Evolutionary conservation across 1,140 invertebrate genomes (phyloP), one percentile per base, ranked within the genome.

Genomic region (Ostrea edulis): DNA sequence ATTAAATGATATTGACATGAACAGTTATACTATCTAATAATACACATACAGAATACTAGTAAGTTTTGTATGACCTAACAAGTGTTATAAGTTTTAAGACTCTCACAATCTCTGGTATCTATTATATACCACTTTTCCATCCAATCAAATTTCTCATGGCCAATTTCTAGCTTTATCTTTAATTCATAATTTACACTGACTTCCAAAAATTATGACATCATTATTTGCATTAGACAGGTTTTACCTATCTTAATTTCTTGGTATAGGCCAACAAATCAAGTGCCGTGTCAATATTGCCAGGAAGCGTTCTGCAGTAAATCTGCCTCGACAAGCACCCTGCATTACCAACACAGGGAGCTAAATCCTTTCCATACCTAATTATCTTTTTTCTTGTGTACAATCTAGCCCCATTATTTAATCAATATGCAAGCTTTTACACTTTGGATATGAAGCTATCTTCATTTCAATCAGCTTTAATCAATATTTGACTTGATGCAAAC

Each of bases 391-490:
- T 77, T 77, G 68, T 77, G 68, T 77, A 77, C 68, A 77, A 77
- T 29, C 25, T 25, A 77, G 68, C 25, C 68, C n/a, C 68, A 77
- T 77, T 77, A 77, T 77, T 77, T 77, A 77, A 77, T 77, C 68
- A 77, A 77, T 77, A 77, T 77, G 68, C 68, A 77, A 77, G 68
- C 68, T 77, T 77, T 77, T 77, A 77, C 68, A 77, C 68, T 77
- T 77, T 77, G 68, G 68, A 77, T 29, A 29, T 77, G 68, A 29
- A 77, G 68, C 29, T 77, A 77, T 77, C 68, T 29, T 77, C 25
- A 77, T 77, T 77, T 77, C 68, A 77, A 77, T 77, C 68, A 77
- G 68, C 68, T 14, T 77, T 35, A 77, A 77, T 77, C 68, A 77
- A 77, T 77, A 77, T 77, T 29, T 77, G 68, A 77, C 68, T 77